A percentile compares a stretch with the other conserved stretches of the same genome.
These are phyloP conservation scores for Trichomalopsis sarcophagae DNA, from an alignment of 1,140 invertebrate genomes.

Conservation along the genomic window DNA sequence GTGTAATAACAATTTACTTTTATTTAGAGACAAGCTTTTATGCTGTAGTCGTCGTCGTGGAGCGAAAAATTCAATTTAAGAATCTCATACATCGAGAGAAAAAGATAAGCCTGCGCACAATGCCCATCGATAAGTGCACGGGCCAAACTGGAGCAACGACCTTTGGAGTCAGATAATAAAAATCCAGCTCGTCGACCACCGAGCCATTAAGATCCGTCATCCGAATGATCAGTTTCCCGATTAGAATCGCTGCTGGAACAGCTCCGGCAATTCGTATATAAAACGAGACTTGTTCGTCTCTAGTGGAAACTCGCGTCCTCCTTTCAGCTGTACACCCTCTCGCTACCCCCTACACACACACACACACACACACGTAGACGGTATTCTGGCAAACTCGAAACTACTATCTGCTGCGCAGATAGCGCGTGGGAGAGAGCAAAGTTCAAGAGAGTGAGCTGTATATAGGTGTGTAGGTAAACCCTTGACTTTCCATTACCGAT, in stretches of 20 bases:
- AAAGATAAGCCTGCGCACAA: no score
- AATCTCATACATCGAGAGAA: no score
- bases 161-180: background rate
- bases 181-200: background rate
- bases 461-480: no score
- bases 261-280: slow-evolving; percentile 20
- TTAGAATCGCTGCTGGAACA: background rate
- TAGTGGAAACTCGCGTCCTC: slow-evolving; percentile 1
- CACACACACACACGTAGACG: background rate
- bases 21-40: no score
- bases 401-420: background rate
- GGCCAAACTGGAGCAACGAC: background rate
- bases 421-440: background rate
- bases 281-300: slow-evolving; percentile 21
- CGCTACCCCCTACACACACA: background rate
- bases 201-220: background rate
- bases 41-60: no score
- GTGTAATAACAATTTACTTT: no score
- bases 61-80: no score
- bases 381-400: background rate
- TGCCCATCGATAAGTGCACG: no score
- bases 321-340: background rate
- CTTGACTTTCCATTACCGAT: slow-evolving; percentile 19
- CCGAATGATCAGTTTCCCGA: slow-evolving; percentile 25
- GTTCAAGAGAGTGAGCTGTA: background rate